phyloP scores from a whole-genome alignment of 2,888 invertebrate genomes.

The Stomorhina lunata region DNA sequence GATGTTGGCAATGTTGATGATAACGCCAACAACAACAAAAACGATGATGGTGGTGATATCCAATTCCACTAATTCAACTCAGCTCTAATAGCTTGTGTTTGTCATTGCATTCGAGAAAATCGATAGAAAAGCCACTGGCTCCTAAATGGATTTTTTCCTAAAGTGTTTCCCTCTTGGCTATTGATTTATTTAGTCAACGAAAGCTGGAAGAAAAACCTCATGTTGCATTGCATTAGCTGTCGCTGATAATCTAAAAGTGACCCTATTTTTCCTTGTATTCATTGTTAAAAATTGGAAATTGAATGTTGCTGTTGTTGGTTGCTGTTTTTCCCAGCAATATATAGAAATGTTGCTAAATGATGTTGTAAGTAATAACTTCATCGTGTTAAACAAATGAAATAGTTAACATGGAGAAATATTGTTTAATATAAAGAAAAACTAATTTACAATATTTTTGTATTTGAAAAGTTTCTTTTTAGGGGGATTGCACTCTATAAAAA shows the following conservation, averaged over 20 bases:
- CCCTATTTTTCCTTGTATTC: constrained; percentile 59
- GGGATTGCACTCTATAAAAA: background rate
- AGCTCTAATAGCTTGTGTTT: background rate
- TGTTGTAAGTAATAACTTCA: constrained; percentile 27
- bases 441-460: background rate
- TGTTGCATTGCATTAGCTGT: constrained; percentile 49
- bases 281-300: constrained; percentile 67
- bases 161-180: constrained; percentile 25
- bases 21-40: background rate
- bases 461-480: background rate
- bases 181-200: constrained; percentile 54
- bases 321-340: constrained; percentile 20
- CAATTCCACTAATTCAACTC: background rate
- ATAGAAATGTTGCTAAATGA: constrained; percentile 25
- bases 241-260: constrained; percentile 62
- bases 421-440: background rate
- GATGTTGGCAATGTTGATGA: background rate
- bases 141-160: background rate
- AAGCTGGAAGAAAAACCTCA: constrained; percentile 24
- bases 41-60: constrained; percentile 25
- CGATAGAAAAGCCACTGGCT: background rate
- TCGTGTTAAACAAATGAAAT: background rate
- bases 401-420: constrained; percentile 1
- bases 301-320: background rate
- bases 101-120: background rate